Percentiles rank a stretch among this genome's conserved stretches.
These are phyloP conservation scores for Rhinolophus ferrumequinum DNA, from an alignment of 2,113 vertebrate species.

Conservation along the genomic window DNA sequence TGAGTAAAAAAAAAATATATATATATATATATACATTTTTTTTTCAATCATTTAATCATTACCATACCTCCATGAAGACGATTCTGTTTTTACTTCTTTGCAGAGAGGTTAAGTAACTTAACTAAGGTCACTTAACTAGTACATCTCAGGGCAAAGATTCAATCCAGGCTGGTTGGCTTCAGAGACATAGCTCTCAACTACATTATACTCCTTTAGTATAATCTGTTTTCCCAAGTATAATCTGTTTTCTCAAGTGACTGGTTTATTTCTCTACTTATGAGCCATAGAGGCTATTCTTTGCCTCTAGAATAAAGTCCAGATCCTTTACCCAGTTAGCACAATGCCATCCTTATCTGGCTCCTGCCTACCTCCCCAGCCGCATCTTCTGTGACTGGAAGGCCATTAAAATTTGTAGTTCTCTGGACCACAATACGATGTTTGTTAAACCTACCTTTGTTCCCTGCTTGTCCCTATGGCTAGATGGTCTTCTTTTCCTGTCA, in stretches of 20 bases:
- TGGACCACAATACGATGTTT: background rate
- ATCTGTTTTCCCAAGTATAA: background rate
- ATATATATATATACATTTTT: too few species aligned
- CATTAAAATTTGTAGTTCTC: background rate
- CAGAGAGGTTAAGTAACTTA: background rate
- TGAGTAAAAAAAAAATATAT: too few species aligned
- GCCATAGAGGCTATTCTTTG: background rate
- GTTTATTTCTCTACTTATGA: background rate
- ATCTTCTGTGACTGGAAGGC: background rate
- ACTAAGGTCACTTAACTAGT: background rate
- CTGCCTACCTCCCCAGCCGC: background rate
- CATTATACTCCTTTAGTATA: background rate
- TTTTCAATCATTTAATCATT: background rate
- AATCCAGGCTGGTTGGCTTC: background rate
- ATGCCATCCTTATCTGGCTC: background rate
- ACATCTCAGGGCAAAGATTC: background rate
- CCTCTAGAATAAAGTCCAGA: background rate
- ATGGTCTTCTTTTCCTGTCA: background rate
- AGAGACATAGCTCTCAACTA: background rate
- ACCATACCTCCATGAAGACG: background rate
- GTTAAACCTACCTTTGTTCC: background rate
- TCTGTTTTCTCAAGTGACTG: background rate
- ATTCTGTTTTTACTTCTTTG: background rate
- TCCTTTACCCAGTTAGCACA: background rate
- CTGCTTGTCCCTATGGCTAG: background rate